Percentiles rank a stretch among this genome's conserved stretches.
Evolutionary conservation across 2,113 vertebrate species (phyloP).

Genomic region (Elephantulus edwardii): DNA sequence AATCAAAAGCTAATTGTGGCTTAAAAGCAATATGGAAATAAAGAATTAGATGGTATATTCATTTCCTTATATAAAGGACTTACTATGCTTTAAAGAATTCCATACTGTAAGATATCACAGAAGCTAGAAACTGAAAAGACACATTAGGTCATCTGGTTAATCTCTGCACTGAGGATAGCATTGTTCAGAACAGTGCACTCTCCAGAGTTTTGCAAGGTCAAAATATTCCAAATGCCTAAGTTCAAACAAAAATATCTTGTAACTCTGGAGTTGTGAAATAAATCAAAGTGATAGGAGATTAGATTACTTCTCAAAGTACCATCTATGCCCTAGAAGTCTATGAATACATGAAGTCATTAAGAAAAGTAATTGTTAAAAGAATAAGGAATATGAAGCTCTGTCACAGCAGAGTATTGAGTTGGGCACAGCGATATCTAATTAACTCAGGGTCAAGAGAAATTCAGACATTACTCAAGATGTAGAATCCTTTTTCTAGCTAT

Average conservation of each 20-base stretch:
- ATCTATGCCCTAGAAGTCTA: conserved; percentile 53
- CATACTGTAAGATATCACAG: conserved; percentile 71
- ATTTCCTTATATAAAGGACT: conserved; percentile 73
- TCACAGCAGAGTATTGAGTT: neutral
- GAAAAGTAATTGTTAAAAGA: conserved; percentile 24
- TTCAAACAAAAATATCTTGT: conserved; percentile 59
- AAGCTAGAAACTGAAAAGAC: conserved; percentile 56
- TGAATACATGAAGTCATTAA: conserved; percentile 38
- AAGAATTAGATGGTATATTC: conserved; percentile 66
- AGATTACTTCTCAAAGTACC: conserved; percentile 62
- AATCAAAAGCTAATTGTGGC: conserved; percentile 61
- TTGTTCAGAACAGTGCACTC: conserved; percentile 66
- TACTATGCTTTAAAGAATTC: conserved; percentile 74
- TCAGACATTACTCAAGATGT: neutral
- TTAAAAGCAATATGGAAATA: conserved; percentile 37
- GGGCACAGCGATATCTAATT: neutral
- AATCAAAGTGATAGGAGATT: conserved; percentile 68
- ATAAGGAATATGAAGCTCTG: conserved; percentile 23
- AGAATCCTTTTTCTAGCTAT: neutral
- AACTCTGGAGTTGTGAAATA: conserved; percentile 58
- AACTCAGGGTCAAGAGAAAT: neutral
- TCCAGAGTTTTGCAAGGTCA: conserved; percentile 55
- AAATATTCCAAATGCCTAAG: conserved; percentile 54
- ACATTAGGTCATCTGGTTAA: conserved; percentile 69
- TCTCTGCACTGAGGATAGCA: conserved; percentile 66